A percentile compares a stretch with the other conserved stretches of the same genome.
Conservation (phyloP, 2,113 vertebrate species). For the Pogona vitticeps region DNA sequence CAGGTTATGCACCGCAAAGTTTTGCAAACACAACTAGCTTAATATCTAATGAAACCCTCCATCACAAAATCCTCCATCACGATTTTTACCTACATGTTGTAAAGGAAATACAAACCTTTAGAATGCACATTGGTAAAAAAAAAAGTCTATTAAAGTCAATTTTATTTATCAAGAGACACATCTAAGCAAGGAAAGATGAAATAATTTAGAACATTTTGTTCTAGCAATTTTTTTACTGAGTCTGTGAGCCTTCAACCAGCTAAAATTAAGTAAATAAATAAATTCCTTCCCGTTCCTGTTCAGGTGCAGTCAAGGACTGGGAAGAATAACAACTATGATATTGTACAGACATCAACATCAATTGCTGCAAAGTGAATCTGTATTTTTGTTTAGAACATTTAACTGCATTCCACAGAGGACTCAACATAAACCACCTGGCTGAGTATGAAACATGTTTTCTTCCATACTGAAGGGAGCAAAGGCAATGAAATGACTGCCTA, state of each 20-base stretch:
- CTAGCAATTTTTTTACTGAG: conserved; percentile 28
- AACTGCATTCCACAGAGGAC: not conserved
- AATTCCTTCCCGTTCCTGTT: conserved; percentile 1
- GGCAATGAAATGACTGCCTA: not conserved
- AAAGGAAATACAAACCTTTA: conserved; percentile 34
- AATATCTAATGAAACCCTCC: not conserved
- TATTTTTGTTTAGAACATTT: not conserved
- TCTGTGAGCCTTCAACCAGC: not conserved
- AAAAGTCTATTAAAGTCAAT: conserved; percentile 22
- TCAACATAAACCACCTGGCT: conserved; percentile 8
- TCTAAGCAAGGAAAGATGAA: not conserved
- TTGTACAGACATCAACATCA: not conserved
- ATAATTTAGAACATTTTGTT: conserved; percentile 6
- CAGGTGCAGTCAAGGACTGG: not conserved
- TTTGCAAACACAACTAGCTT: no score
- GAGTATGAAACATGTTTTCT: not conserved
- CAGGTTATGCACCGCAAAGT: no score
- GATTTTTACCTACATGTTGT: not conserved
- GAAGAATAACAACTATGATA: not conserved
- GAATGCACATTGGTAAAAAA: conserved; percentile 41
- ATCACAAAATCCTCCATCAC: conserved; percentile 38
- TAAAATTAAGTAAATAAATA: not conserved
- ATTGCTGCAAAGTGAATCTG: not conserved
- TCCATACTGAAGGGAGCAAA: not conserved
- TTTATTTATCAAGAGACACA: not conserved